These are phyloP conservation scores for Neoascia interrupta DNA, from an alignment of 2,888 invertebrate genomes.

Conservation along the genomic window DNA sequence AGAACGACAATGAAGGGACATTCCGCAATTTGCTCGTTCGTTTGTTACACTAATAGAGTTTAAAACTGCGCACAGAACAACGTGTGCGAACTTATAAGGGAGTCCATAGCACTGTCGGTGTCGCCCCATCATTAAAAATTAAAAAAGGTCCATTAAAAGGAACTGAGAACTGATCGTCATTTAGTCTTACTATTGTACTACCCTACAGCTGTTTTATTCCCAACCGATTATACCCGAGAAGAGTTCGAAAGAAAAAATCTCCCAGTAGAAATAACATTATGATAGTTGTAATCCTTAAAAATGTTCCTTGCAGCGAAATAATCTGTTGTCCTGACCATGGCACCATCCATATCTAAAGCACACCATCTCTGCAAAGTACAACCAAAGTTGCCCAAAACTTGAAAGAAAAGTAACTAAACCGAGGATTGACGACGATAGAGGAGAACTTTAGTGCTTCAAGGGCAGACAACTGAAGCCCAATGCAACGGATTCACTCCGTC, in stretches of 20 bases:
- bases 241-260: conserved; percentile 6
- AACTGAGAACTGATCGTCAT: too few relatives aligned
- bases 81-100: too few relatives aligned
- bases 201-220: conserved; percentile 51
- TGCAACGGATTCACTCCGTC: conserved; percentile 46
- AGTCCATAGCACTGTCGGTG: too few relatives aligned
- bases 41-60: conserved; percentile 29
- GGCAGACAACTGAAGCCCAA: conserved; percentile 44
- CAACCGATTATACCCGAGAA: conserved; percentile 40
- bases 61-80: conserved; percentile 8
- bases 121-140: too few relatives aligned
- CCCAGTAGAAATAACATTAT: conserved; percentile 46
- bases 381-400: conserved; percentile 33
- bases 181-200: too few relatives aligned
- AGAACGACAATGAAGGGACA: conserved; percentile 8
- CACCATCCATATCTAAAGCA: not conserved
- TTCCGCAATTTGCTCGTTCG: conserved; percentile 46
- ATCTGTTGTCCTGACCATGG: conserved; percentile 2
- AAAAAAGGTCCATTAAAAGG: too few relatives aligned
- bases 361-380: not conserved
- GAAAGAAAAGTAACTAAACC: conserved; percentile 14
- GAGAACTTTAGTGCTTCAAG: conserved; percentile 41
- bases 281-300: conserved; percentile 49
- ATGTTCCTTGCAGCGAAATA: conserved; percentile 30
- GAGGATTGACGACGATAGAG: not conserved